phyloP scores from a whole-genome alignment of 2,797 vertebrate species.

The Limosa lapponica region DNA sequence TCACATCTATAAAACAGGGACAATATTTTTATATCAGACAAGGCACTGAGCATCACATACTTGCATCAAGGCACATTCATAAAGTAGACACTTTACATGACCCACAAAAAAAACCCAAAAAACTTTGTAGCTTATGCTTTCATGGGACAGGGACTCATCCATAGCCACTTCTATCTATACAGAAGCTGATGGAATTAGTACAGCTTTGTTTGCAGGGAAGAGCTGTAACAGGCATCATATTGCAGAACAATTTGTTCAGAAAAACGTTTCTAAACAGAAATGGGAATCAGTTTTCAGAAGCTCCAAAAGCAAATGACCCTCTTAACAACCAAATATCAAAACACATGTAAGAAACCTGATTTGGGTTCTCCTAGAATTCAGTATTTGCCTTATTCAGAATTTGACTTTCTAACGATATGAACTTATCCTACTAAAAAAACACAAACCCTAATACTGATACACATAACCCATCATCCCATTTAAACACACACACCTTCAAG shows the following conservation, averaged over 20 bases:
- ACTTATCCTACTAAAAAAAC: background rate
- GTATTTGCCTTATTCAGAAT: background rate
- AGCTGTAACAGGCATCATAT: rapidly evolving
- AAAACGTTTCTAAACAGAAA: background rate
- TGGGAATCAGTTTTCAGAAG: background rate
- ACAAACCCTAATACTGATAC: background rate
- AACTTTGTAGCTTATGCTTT: background rate
- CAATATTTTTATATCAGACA: background rate
- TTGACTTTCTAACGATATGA: background rate
- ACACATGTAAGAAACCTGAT: background rate
- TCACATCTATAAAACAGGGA: background rate
- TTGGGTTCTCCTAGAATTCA: background rate
- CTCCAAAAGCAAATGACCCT: background rate
- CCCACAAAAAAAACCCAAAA: background rate
- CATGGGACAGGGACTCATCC: background rate
- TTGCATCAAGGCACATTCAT: background rate
- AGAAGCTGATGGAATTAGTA: background rate
- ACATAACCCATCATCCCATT: background rate
- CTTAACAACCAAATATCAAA: background rate
- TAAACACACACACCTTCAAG: background rate
- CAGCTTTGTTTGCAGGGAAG: background rate
- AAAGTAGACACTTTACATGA: background rate
- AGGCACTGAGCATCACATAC: background rate
- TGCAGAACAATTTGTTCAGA: background rate
- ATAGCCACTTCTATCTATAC: background rate